Base-by-base conservation (phyloP, 2,888 invertebrate genomes). In the Anthophora plumipes region DNA sequence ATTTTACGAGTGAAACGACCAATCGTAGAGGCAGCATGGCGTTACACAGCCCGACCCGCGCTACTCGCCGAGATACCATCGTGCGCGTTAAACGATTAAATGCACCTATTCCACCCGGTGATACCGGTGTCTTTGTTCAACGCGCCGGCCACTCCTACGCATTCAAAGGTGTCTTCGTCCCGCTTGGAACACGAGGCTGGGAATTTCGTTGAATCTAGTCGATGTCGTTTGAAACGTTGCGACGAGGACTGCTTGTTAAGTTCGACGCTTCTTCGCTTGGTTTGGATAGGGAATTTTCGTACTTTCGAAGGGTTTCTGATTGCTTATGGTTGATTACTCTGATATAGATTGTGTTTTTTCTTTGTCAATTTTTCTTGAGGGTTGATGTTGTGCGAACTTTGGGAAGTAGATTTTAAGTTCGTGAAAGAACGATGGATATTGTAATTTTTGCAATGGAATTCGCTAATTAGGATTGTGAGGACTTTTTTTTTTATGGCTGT, bases 21-120 rank as follows among this genome's bases (percentile, higher is more conserved):
- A 92, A 92, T 92, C 88, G 77, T 60, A 52, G 66, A 82, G 86
- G 85, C 92, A 92, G 90, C 89, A 92, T 92, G 92, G 92, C 92
- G 92, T 90, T 77, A 83, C 66, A 71, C 71, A 52, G 67, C 54
- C 75, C 75, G 63, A 80, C 82, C 72, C 80, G 74, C 77, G 80
- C 68, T 74, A 60, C 67, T 55, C 50, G 57, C 48, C 37, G 31
- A 77, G 87, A 86, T 86, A 87, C 80, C 87, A 89, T 85, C 91
- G 89, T 77, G 81, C 78, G 77, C 80, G 83, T 80, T 84, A 81
- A 86, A 80, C 84, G 86, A 89, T 90, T 89, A 31, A 31, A 31
- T 31, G 87, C 87, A 88, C 86, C 89, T 89, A 87, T 89, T 88
- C 85, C 88, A 52, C 74, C 68, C 50, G 50, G 8, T 63, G 60